phyloP scores from a whole-genome alignment of 1,140 invertebrate genomes.

The Drosophila parvula region DNA sequence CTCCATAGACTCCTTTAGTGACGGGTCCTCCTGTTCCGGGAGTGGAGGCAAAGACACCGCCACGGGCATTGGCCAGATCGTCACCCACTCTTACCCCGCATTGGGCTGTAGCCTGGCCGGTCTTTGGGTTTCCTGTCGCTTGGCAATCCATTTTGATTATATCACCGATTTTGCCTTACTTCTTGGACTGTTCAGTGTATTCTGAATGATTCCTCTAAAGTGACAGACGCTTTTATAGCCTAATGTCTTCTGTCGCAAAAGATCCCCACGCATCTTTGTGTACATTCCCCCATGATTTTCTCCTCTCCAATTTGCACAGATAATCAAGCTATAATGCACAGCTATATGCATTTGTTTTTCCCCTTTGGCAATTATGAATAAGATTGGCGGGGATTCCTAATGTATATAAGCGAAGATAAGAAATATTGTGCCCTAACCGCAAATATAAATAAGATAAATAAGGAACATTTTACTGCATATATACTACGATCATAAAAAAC shows the following conservation, averaged over 20 bases:
- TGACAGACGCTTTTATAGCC: conserved; percentile 50
- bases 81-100: conserved; percentile 40
- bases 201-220: conserved; percentile 22
- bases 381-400: conserved; percentile 19
- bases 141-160: conserved; percentile 54
- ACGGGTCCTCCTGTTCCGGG: conserved; percentile 47
- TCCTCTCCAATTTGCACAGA: background rate
- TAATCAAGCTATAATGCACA: conserved; percentile 20
- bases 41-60: conserved; percentile 63
- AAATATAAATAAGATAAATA: background rate
- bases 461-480: background rate
- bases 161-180: conserved; percentile 7
- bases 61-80: conserved; percentile 39
- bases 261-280: background rate
- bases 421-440: background rate
- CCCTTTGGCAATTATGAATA: conserved; percentile 18
- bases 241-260: conserved; percentile 13
- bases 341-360: conserved; percentile 18
- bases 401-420: background rate
- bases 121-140: conserved; percentile 48
- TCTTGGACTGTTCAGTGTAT: background rate
- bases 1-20: conserved; percentile 65
- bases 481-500: no score
- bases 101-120: conserved; percentile 50
- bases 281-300: conserved; percentile 19